Evolutionary conservation across 2,797 vertebrate genomes (phyloP).

Genomic region (Florisuga fusca): DNA sequence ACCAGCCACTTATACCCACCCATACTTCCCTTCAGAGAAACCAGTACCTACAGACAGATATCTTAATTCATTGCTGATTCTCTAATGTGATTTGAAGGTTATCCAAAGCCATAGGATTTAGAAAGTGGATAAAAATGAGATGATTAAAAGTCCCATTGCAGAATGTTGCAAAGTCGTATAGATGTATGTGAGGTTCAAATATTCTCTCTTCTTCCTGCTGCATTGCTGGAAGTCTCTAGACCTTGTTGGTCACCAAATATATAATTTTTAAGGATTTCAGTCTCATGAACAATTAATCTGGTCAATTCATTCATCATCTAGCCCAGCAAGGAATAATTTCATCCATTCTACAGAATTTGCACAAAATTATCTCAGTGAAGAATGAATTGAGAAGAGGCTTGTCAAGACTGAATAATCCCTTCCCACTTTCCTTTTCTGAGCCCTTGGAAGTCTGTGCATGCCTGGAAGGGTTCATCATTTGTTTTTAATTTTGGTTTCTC

Average conservation of each 20-base stretch:
- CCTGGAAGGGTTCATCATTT: not conserved
- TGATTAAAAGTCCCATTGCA: not conserved
- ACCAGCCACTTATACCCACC: rapidly evolving
- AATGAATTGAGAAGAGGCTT: not conserved
- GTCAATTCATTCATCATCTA: not conserved
- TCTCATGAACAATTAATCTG: not conserved
- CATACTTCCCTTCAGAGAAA: not conserved
- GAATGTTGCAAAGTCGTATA: not conserved
- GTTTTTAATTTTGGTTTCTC: not conserved
- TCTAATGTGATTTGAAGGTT: not conserved
- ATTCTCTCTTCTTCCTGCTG: not conserved
- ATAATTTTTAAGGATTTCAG: not conserved
- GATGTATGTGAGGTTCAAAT: not conserved
- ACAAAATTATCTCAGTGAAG: not conserved
- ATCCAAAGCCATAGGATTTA: not conserved
- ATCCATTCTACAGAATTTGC: not conserved
- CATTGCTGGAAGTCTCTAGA: not conserved
- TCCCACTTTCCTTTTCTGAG: not conserved
- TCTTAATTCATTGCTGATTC: not conserved
- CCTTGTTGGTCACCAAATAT: not conserved
- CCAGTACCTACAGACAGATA: not conserved
- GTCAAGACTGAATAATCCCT: not conserved
- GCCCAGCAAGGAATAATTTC: not conserved
- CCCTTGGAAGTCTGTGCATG: not conserved
- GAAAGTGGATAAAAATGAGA: not conserved